These are phyloP conservation scores for Scaptomyza graminum DNA, from an alignment of 1,140 invertebrate species.

Conservation along the genomic window DNA sequence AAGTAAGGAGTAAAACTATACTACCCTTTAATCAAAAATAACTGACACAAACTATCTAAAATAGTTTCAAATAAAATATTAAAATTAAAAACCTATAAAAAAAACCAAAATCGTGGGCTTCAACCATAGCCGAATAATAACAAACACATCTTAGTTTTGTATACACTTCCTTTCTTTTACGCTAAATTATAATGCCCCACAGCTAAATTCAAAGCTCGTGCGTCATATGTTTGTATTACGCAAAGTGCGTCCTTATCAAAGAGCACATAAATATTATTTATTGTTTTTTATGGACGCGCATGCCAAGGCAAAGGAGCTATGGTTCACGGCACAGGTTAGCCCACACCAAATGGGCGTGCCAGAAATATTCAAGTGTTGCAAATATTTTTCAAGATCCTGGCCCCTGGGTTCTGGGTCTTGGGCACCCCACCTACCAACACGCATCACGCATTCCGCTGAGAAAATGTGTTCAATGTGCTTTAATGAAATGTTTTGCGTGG, in stretches of 20 bases:
- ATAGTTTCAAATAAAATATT: neutral
- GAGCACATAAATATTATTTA: conserved; percentile 76
- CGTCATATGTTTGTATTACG: conserved; percentile 42
- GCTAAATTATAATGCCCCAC: neutral
- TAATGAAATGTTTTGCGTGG: conserved; percentile 63
- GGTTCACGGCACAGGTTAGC: conserved; percentile 2
- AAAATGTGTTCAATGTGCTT: conserved; percentile 78
- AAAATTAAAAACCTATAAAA: too few species aligned
- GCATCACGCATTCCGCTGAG: conserved; percentile 19
- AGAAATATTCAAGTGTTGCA: conserved; percentile 73
- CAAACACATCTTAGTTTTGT: too few species aligned
- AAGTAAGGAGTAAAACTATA: neutral
- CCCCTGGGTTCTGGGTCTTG: too few species aligned
- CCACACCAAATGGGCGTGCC: conserved; percentile 14
- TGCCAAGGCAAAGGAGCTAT: conserved; percentile 31
- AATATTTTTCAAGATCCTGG: conserved; percentile 69
- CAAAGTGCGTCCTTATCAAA: conserved; percentile 64
- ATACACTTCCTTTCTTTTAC: too few species aligned
- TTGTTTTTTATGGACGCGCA: conserved; percentile 68
- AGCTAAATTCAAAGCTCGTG: neutral
- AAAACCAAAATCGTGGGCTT: too few species aligned
- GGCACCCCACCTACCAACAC: neutral
- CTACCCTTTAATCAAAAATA: conserved; percentile 4
- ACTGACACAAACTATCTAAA: neutral
- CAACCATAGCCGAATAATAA: too few species aligned